Percentiles rank a stretch among this genome's conserved stretches.
Conservation (phyloP, 2,113 vertebrate species). For the Dasyurus viverrinus region DNA sequence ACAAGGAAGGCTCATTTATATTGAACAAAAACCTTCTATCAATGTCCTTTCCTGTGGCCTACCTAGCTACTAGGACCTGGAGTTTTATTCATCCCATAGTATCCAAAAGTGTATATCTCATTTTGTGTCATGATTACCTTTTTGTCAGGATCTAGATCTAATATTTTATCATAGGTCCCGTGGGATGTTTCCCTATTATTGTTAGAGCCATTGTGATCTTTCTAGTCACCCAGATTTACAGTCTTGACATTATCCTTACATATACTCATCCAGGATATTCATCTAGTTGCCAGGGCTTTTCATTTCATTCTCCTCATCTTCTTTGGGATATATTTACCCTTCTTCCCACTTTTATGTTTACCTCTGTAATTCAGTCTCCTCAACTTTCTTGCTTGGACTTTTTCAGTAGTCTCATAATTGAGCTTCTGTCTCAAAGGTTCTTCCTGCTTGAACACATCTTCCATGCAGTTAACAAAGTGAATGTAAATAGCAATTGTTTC, state of each 20-base stretch:
- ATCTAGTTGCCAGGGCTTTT: background rate
- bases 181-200: background rate
- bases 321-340: background rate
- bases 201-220: background rate
- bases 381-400: background rate
- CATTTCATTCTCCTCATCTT: background rate
- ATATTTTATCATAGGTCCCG: background rate
- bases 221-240: background rate
- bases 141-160: no score
- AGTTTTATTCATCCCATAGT: no score
- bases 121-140: no score
- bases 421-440: no score
- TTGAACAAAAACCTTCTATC: no score
- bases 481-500: no score
- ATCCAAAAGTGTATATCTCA: no score
- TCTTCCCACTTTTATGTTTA: background rate
- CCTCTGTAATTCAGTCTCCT: no score
- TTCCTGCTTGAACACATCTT: background rate
- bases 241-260: background rate
- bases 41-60: no score
- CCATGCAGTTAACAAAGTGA: background rate
- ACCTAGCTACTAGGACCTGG: no score
- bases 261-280: background rate
- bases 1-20: no score
- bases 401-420: background rate